These are phyloP conservation scores for Callosobruchus maculatus DNA, from an alignment of 2,888 invertebrate genomes.

Conservation along the genomic window DNA sequence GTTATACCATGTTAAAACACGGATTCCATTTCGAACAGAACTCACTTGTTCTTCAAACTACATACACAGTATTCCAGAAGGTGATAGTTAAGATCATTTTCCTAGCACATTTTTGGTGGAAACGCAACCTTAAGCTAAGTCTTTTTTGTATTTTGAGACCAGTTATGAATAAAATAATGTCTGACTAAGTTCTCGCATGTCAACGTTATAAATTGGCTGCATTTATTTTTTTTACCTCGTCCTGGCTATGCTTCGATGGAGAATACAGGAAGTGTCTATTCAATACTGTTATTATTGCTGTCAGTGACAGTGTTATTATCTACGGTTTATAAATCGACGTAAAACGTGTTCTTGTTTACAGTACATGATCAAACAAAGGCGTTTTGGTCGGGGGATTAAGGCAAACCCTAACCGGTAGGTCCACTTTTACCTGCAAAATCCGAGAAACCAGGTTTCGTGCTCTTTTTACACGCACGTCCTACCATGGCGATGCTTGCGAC, in stretches of 20 bases:
- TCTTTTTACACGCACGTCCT: background rate
- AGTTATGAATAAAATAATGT: no score
- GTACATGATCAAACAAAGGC: background rate
- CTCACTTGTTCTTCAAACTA: no score
- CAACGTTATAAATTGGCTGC: background rate
- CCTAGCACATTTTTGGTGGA: no score
- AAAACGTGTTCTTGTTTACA: background rate
- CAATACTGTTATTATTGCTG: background rate
- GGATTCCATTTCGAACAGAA: no score
- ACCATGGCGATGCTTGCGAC: background rate
- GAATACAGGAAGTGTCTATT: background rate
- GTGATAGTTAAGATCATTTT: no score
- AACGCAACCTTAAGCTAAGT: no score
- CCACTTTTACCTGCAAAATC: background rate
- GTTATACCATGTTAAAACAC: no score
- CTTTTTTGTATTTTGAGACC: no score
- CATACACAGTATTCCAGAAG: no score
- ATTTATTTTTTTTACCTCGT: background rate
- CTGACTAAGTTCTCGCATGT: background rate
- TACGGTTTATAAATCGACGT: background rate
- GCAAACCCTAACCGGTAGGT: background rate
- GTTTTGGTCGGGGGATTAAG: background rate
- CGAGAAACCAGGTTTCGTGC: background rate
- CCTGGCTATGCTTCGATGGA: background rate
- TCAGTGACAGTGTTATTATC: background rate